A percentile compares a stretch with the other conserved stretches of the same genome.
Conservation (phyloP, 2,888 invertebrate genomes). For the Crepidodera aurea region DNA sequence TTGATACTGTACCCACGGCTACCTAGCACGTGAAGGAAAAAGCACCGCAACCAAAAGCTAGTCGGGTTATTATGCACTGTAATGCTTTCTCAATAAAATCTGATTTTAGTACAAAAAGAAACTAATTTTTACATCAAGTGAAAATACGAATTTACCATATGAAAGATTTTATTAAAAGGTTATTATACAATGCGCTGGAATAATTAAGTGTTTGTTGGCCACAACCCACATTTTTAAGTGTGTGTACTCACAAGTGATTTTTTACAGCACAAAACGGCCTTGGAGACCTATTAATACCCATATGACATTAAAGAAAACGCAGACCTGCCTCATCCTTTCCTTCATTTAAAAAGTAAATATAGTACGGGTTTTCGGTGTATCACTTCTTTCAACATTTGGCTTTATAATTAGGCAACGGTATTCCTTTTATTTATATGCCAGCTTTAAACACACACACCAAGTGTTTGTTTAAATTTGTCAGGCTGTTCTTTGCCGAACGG, state of each 20-base stretch:
- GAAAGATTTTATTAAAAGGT: too few species aligned
- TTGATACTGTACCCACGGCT: too few species aligned
- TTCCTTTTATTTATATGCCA: slow-evolving; percentile 31
- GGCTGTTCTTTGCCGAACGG: slow-evolving; percentile 13
- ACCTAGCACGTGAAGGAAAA: too few species aligned
- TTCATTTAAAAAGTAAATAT: slow-evolving; percentile 37
- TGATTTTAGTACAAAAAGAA: too few species aligned
- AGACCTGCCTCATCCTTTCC: slow-evolving; percentile 18
- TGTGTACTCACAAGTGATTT: slow-evolving; percentile 2
- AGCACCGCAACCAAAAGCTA: too few species aligned
- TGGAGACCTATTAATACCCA: slow-evolving; percentile 16
- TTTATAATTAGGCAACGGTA: slow-evolving; percentile 39
- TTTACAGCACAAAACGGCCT: slow-evolving; percentile 14
- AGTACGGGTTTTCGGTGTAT: slow-evolving; percentile 39
- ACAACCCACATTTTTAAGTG: slow-evolving; percentile 2
- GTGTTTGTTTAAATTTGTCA: slow-evolving; percentile 12
- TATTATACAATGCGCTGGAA: too few species aligned
- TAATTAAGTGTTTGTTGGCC: too few species aligned
- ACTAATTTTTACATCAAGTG: too few species aligned
- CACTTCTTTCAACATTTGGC: slow-evolving; percentile 35
- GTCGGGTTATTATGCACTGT: too few species aligned
- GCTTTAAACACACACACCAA: slow-evolving; percentile 25
- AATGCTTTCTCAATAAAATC: too few species aligned
- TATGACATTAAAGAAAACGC: slow-evolving; percentile 11
- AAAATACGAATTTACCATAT: too few species aligned